A percentile compares a stretch with the other conserved stretches of the same genome.
Conservation (phyloP, 2,888 invertebrate genomes). For the Cerastoderma edule region DNA sequence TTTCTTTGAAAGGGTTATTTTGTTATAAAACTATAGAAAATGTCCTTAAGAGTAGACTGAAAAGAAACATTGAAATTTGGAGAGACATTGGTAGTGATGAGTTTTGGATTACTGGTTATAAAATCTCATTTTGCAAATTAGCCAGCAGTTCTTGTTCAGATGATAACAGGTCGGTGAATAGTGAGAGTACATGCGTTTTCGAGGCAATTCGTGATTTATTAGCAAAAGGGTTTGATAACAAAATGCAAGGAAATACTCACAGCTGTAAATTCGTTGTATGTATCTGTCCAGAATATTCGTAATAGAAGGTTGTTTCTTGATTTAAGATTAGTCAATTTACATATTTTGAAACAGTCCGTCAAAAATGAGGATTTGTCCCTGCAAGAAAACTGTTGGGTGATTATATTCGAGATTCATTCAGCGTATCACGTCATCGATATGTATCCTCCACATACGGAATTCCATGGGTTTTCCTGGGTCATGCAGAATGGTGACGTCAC, state of each 20-base stretch:
- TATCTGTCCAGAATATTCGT: conserved; percentile 15
- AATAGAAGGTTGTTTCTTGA: conserved; percentile 20
- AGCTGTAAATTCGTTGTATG: conserved; percentile 17
- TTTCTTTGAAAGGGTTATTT: too few species aligned
- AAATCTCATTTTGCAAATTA: conserved; percentile 20
- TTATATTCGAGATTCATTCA: conserved; percentile 2
- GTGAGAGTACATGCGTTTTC: neutral
- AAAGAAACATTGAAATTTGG: conserved; percentile 20
- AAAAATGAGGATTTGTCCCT: conserved; percentile 15
- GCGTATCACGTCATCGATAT: conserved; percentile 15
- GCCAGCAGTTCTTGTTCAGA: neutral
- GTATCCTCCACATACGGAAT: conserved; percentile 26
- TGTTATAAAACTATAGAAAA: too few species aligned
- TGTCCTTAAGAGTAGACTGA: conserved; percentile 27
- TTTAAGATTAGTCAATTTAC: conserved; percentile 9
- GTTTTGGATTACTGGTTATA: conserved; percentile 20
- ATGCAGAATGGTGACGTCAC: neutral
- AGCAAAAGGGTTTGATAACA: conserved; percentile 13
- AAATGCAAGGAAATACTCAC: neutral
- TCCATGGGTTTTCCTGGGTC: conserved; percentile 17
- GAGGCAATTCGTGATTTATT: conserved; percentile 10
- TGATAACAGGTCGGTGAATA: conserved; percentile 3
- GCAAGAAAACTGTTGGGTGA: neutral
- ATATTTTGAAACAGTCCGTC: conserved; percentile 24
- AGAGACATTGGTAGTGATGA: conserved; percentile 2